Conservation (phyloP, 2,797 vertebrate genomes). For the Thalassophryne amazonica region DNA sequence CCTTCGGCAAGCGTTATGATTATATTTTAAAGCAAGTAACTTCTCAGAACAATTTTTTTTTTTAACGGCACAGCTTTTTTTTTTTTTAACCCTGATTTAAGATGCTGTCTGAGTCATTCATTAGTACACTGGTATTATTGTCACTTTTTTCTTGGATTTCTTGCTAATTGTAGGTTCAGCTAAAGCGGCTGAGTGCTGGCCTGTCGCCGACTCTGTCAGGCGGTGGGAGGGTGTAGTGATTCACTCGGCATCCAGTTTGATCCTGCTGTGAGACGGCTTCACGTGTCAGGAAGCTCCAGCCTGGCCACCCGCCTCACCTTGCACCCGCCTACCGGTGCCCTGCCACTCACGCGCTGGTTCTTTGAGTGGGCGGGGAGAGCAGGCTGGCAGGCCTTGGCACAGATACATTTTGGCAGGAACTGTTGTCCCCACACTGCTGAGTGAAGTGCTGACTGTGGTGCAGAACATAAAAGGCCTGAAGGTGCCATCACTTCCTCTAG, state of each 20-base stretch:
- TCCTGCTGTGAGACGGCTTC: conserved; percentile 77
- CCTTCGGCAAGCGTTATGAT: conserved; percentile 63
- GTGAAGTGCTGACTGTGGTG: conserved; percentile 71
- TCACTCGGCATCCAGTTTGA: conserved; percentile 76
- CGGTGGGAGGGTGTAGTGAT: conserved; percentile 78
- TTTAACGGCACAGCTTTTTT: conserved; percentile 1
- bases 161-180: conserved; percentile 63
- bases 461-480: conserved; percentile 71
- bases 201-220: conserved; percentile 57
- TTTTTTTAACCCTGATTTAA: conserved; percentile 21
- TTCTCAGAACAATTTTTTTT: conserved; percentile 55
- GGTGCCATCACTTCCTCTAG: conserved; percentile 64
- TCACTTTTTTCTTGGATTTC: conserved; percentile 41
- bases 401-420: conserved; percentile 70
- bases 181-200: conserved; percentile 58
- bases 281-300: conserved; percentile 80
- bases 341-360: conserved; percentile 74
- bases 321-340: conserved; percentile 72
- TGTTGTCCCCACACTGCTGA: conserved; percentile 69
- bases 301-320: conserved; percentile 78
- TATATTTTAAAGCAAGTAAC: conserved; percentile 59
- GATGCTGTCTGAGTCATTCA: conserved; percentile 10
- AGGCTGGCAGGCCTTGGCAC: conserved; percentile 73
- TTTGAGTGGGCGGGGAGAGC: conserved; percentile 78
- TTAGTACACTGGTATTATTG: conserved; percentile 47